Conservation (phyloP, 1,140 invertebrate species). For the Trachymyrmex septentrionalis region DNA sequence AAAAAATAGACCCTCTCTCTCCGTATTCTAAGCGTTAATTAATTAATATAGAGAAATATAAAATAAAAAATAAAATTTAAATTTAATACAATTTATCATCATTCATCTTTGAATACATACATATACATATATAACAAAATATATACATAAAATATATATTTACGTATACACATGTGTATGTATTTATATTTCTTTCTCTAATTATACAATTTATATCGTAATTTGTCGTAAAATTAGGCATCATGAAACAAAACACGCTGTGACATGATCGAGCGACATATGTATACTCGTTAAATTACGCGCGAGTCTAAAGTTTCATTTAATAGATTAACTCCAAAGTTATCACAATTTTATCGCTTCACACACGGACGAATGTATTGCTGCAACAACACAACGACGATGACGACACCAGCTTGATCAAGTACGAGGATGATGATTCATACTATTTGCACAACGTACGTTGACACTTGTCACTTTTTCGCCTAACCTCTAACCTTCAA, state of each 20-base stretch:
- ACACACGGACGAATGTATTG: conserved; percentile 3
- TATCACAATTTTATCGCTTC: conserved; percentile 20
- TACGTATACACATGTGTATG: neutral
- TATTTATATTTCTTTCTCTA: neutral
- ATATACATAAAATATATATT: neutral
- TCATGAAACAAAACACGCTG: neutral
- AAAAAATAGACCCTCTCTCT: too few relatives aligned
- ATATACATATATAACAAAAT: neutral
- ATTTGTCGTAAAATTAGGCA: neutral
- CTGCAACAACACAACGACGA: neutral
- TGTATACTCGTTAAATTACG: neutral
- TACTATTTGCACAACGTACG: neutral
- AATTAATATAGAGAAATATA: too few relatives aligned
- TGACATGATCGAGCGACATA: neutral
- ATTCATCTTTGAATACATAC: neutral
- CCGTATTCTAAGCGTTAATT: too few relatives aligned
- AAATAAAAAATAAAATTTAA: neutral
- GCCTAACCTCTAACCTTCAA: conserved; percentile 29
- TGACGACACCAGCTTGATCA: neutral
- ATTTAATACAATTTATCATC: neutral
- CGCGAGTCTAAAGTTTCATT: neutral
- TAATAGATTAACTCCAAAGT: neutral
- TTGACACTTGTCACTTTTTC: conserved; percentile 48
- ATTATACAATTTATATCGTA: neutral
- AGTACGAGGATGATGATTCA: conserved; percentile 30